Percentiles rank a stretch among this genome's conserved stretches.
Evolutionary conservation across 2,113 vertebrate genomes (phyloP).

Genomic region (Misgurnus anguillicaudatus): DNA sequence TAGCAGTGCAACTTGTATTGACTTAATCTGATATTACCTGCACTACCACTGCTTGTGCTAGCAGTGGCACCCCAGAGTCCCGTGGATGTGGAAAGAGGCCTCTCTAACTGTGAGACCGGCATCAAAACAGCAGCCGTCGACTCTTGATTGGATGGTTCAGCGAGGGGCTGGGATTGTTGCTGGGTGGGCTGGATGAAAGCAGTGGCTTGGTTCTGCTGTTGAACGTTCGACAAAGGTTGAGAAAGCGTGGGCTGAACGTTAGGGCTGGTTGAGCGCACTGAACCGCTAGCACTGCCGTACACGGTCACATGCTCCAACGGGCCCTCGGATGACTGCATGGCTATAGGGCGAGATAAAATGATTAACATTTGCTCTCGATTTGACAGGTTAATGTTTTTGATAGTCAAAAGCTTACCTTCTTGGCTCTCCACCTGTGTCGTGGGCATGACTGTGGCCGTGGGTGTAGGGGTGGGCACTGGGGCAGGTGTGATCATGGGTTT

Average conservation of each 20-base stretch:
- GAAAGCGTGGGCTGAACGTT: slow-evolving; percentile 89
- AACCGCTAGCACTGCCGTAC: slow-evolving; percentile 93
- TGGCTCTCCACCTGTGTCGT: slow-evolving; percentile 96
- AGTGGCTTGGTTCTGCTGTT: slow-evolving; percentile 88
- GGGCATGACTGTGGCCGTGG: slow-evolving; percentile 98
- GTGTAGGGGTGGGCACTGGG: slow-evolving; percentile 90
- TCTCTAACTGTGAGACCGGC: slow-evolving; percentile 86
- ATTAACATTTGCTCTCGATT: not conserved
- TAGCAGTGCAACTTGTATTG: no score
- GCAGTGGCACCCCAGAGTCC: slow-evolving; percentile 76
- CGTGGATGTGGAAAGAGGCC: slow-evolving; percentile 86
- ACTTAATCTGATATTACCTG: not conserved
- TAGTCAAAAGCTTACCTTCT: slow-evolving; percentile 76
- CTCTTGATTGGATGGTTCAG: slow-evolving; percentile 87
- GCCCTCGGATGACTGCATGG: slow-evolving; percentile 86
- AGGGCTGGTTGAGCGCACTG: slow-evolving; percentile 94
- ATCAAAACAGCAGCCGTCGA: slow-evolving; percentile 74
- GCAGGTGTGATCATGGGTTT: slow-evolving; percentile 97
- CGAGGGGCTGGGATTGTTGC: slow-evolving; percentile 85
- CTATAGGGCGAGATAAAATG: slow-evolving; percentile 62
- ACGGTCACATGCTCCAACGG: slow-evolving; percentile 93
- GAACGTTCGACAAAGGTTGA: slow-evolving; percentile 84
- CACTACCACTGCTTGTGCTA: slow-evolving; percentile 15
- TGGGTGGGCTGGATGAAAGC: slow-evolving; percentile 98
- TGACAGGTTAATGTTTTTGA: not conserved